Conservation (phyloP, 2,797 vertebrate species). For the Cichlasoma orientale region DNA sequence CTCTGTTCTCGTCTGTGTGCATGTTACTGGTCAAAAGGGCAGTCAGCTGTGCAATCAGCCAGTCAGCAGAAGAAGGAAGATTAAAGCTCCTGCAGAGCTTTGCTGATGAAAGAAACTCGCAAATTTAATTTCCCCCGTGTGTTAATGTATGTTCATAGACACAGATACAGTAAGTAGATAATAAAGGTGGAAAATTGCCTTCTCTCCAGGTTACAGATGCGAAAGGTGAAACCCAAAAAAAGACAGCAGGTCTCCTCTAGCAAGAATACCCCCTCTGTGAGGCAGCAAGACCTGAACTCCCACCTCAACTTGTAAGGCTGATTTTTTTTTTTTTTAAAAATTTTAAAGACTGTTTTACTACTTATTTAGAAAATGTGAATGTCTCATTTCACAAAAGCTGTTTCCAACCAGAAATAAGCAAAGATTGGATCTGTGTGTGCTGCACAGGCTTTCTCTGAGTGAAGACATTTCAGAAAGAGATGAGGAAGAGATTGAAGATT, state of each 20-base stretch:
- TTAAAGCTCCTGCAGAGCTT: neutral
- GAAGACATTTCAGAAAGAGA: constrained; percentile 67
- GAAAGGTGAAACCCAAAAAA: constrained; percentile 39
- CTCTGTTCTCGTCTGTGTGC: constrained; percentile 3
- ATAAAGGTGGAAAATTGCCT: neutral
- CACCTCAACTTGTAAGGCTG: constrained; percentile 74
- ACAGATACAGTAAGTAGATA: neutral
- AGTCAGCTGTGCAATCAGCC: neutral
- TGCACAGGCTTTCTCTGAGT: constrained; percentile 77
- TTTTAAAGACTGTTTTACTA: neutral
- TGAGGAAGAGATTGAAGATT: constrained; percentile 64
- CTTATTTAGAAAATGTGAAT: neutral
- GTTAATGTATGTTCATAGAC: neutral
- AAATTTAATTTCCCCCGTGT: neutral
- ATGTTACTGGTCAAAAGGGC: neutral
- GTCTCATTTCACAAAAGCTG: neutral
- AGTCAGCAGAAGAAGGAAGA: neutral
- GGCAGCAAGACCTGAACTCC: constrained; percentile 62
- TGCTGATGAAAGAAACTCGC: neutral
- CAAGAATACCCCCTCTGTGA: neutral
- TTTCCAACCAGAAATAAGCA: neutral
- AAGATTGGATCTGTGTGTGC: neutral
- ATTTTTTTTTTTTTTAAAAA: neutral
- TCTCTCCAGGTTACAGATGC: constrained; percentile 46
- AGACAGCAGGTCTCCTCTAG: constrained; percentile 3